Evolutionary conservation across 1,140 invertebrate species (phyloP).

Genomic region (Pogonomyrmex barbatus): DNA sequence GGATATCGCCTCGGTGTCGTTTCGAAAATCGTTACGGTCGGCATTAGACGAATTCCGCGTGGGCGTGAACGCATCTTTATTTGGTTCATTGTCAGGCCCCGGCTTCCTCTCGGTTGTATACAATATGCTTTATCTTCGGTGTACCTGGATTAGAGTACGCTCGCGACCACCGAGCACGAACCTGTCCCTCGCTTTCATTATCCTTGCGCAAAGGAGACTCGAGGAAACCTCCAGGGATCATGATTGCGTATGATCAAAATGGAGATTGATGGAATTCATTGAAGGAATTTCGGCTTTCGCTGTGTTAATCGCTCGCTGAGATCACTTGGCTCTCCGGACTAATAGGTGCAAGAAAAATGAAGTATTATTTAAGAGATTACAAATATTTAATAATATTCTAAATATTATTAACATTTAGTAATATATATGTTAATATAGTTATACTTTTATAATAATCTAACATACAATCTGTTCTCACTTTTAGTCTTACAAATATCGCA

Average conservation of each 20-base stretch:
- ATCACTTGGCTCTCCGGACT: not conserved
- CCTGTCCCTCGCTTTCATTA: conserved; percentile 19
- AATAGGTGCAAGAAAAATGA: not conserved
- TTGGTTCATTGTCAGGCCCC: conserved; percentile 62
- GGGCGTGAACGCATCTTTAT: conserved; percentile 67
- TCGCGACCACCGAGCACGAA: conserved; percentile 16
- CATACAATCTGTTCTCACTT: not conserved
- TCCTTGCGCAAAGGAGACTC: not conserved
- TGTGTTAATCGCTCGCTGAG: not conserved
- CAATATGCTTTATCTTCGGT: conserved; percentile 49
- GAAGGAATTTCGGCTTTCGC: not conserved
- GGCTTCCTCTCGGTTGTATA: conserved; percentile 25
- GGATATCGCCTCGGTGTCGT: conserved; percentile 36
- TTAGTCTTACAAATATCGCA: conserved; percentile 3
- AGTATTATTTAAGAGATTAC: not conserved
- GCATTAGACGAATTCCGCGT: conserved; percentile 53
- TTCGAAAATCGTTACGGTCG: conserved; percentile 64
- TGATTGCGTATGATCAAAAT: conserved; percentile 36
- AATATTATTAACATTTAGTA: not conserved
- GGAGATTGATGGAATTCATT: conserved; percentile 25
- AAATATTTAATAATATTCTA: not conserved
- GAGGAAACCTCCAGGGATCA: not conserved
- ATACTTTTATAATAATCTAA: not conserved
- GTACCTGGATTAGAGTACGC: conserved; percentile 58
- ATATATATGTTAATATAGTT: not conserved